Evolutionary conservation across 2,888 invertebrate genomes (phyloP).

Genomic region (Chrysotoxum bicinctum): DNA sequence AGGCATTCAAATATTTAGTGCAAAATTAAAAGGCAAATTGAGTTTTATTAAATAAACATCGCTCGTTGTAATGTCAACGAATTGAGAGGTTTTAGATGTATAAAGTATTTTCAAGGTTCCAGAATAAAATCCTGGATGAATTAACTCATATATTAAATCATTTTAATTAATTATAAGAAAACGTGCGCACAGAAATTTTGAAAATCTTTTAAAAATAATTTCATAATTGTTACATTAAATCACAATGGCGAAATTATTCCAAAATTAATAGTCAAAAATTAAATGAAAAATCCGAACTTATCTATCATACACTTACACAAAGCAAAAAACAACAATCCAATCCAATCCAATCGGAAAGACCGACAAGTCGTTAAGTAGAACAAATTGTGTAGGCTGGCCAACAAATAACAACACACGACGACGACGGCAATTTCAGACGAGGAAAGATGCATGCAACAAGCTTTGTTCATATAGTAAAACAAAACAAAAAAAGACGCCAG

Average conservation of each 20-base stretch:
- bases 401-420: conserved; percentile 51
- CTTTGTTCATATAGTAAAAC: neutral
- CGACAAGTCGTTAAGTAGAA: conserved; percentile 67
- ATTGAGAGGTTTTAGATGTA: no score
- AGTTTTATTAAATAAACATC: no score
- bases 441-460: conserved; percentile 32
- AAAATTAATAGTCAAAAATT: conserved; percentile 28
- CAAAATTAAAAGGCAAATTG: no score
- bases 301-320: neutral
- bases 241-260: neutral
- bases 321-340: conserved; percentile 10
- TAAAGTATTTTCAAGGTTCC: no score
- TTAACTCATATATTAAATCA: no score
- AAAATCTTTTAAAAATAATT: no score
- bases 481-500: conserved; percentile 8
- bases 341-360: conserved; percentile 42
- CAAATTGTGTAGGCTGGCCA: conserved; percentile 71
- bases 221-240: no score
- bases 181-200: no score
- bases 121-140: no score
- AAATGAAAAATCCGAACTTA: conserved; percentile 30
- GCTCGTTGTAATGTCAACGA: no score
- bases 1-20: no score
- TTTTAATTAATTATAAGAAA: no score
- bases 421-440: neutral